Conservation (phyloP, 2,113 vertebrate genomes). For the Tenebrosternarchus preto region DNA sequence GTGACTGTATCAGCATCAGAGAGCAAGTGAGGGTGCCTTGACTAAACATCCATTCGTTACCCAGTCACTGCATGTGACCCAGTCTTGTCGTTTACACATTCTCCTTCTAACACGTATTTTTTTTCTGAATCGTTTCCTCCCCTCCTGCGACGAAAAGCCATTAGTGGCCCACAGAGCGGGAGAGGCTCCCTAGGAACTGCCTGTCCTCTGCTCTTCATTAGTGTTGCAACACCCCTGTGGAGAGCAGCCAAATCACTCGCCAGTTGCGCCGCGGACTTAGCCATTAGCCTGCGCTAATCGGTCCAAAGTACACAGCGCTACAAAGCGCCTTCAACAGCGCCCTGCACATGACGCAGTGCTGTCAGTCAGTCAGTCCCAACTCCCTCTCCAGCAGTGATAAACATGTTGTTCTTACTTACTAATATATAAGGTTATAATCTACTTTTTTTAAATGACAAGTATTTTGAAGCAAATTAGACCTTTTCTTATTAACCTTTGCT, state of each 20-base stretch:
- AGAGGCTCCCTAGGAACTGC: background rate
- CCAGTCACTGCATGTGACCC: too few species aligned
- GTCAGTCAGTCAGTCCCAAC: background rate
- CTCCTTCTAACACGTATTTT: background rate
- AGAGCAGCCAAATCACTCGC: background rate
- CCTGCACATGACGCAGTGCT: background rate
- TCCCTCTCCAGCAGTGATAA: background rate
- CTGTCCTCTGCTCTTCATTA: constrained; percentile 23
- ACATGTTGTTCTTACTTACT: background rate
- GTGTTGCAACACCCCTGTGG: background rate
- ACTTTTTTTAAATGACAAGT: too few species aligned
- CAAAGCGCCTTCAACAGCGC: too few species aligned
- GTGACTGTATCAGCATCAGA: background rate
- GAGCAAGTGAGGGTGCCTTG: background rate
- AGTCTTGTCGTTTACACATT: background rate
- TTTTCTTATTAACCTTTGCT: too few species aligned
- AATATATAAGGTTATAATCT: background rate
- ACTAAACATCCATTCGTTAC: background rate
- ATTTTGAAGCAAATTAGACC: too few species aligned
- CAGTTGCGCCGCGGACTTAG: background rate
- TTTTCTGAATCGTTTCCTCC: background rate
- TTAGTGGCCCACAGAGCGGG: constrained; percentile 20
- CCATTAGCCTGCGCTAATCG: background rate
- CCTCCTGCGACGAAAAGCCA: constrained; percentile 17
- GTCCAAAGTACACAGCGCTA: background rate